phyloP scores from a whole-genome alignment of 2,113 vertebrate genomes.

The Antechinus stuartii region DNA sequence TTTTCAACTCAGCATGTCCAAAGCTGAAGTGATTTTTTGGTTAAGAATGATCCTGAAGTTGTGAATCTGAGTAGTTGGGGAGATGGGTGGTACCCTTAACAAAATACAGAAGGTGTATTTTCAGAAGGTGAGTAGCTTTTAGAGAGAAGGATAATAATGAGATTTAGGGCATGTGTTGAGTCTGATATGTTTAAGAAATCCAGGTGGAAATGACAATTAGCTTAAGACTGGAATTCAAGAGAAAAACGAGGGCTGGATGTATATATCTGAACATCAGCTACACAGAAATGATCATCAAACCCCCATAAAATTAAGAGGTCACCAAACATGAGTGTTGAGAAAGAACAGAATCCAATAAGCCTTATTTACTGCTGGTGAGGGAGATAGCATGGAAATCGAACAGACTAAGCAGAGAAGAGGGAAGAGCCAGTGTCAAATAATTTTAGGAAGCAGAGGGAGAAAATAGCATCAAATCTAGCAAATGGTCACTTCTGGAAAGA shows the following conservation, averaged over 20 bases:
- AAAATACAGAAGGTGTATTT: constrained; percentile 9
- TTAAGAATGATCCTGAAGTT: neutral
- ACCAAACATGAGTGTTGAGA: neutral
- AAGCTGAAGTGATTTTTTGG: neutral
- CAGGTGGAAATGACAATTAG: neutral
- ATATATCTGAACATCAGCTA: neutral
- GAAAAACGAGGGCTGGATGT: neutral
- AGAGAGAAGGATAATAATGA: neutral
- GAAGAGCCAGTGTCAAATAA: neutral
- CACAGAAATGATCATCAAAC: neutral
- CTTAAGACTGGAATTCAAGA: neutral
- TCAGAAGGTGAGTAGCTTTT: neutral
- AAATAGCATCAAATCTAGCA: neutral
- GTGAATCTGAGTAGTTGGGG: neutral
- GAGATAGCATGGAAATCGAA: neutral
- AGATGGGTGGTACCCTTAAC: neutral
- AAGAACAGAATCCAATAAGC: neutral
- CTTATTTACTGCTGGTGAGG: neutral
- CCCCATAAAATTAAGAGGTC: neutral
- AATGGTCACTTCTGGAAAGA: neutral
- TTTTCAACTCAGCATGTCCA: too few relatives aligned
- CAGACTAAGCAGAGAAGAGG: neutral
- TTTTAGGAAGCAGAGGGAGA: neutral
- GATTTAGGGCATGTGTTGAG: neutral
- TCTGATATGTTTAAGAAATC: constrained; percentile 27